Evolutionary conservation across 2,797 vertebrate genomes (phyloP).

Genomic region (Sibirionetta formosa): DNA sequence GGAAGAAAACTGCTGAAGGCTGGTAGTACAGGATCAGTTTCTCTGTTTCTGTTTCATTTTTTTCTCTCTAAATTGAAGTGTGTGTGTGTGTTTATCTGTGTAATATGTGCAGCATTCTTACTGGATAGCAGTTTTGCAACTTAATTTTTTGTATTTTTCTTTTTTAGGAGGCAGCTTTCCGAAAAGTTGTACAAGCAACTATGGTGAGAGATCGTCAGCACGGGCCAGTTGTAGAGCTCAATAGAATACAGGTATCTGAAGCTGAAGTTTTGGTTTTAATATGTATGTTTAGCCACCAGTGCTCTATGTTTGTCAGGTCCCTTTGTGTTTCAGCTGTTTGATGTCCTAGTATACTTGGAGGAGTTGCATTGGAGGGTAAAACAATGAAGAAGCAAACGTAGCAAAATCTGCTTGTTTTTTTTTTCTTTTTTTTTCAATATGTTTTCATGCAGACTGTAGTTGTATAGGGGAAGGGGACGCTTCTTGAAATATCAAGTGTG

Average conservation of each 20-base stretch:
- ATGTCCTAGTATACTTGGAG: background rate
- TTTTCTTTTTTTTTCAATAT: background rate
- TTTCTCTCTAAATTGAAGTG: background rate
- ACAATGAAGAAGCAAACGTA: background rate
- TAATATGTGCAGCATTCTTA: background rate
- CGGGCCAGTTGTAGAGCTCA: constrained; percentile 96
- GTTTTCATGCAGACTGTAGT: background rate
- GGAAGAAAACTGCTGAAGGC: background rate
- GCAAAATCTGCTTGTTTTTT: background rate
- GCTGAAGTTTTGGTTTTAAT: background rate
- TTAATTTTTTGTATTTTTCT: background rate
- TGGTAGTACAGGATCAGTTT: background rate
- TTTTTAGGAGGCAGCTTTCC: constrained; percentile 96
- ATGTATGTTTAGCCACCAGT: background rate
- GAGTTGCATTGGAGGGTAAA: background rate
- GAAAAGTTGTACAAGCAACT: constrained; percentile 98
- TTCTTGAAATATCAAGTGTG: background rate
- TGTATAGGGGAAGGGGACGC: background rate
- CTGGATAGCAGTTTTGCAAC: background rate
- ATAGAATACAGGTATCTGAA: constrained; percentile 93
- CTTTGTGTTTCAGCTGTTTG: background rate
- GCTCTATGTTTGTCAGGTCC: background rate
- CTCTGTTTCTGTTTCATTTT: background rate
- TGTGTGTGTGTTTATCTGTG: background rate
- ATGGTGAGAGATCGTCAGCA: constrained; percentile 98